These are phyloP conservation scores for Coleophora flavipennella DNA, from an alignment of 2,888 invertebrate genomes.

Conservation along the genomic window DNA sequence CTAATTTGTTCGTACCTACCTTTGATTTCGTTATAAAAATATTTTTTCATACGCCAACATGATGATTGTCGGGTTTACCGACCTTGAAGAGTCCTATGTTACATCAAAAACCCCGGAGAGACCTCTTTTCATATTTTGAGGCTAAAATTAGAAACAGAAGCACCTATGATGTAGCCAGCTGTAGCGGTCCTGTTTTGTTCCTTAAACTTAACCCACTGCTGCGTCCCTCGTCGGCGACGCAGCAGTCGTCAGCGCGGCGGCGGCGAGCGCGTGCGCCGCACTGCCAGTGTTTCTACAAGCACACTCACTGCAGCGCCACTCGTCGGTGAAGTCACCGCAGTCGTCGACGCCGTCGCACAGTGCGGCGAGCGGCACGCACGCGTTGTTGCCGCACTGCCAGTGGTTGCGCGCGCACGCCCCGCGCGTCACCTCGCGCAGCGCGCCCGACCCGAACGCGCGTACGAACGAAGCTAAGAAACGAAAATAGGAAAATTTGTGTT, in stretches of 20 bases:
- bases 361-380: constrained; percentile 77
- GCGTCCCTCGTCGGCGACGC: neutral
- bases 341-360: constrained; percentile 83
- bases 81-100: too few relatives aligned
- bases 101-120: too few relatives aligned
- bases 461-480: constrained; percentile 57
- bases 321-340: constrained; percentile 80
- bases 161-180: too few relatives aligned
- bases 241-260: neutral
- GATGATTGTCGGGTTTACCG: too few relatives aligned
- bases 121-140: too few relatives aligned
- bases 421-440: constrained; percentile 34
- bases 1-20: too few relatives aligned
- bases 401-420: constrained; percentile 50
- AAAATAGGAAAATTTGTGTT: too few relatives aligned
- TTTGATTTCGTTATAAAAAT: too few relatives aligned
- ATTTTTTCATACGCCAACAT: too few relatives aligned
- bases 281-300: neutral
- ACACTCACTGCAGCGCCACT: constrained; percentile 73
- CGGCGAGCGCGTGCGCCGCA: neutral
- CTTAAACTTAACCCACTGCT: neutral
- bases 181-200: neutral
- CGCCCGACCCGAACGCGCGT: constrained; percentile 59
- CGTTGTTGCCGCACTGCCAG: constrained; percentile 80
- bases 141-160: too few relatives aligned